Conservation (phyloP, 2,888 invertebrate species). For the Eupeodes luniger region DNA sequence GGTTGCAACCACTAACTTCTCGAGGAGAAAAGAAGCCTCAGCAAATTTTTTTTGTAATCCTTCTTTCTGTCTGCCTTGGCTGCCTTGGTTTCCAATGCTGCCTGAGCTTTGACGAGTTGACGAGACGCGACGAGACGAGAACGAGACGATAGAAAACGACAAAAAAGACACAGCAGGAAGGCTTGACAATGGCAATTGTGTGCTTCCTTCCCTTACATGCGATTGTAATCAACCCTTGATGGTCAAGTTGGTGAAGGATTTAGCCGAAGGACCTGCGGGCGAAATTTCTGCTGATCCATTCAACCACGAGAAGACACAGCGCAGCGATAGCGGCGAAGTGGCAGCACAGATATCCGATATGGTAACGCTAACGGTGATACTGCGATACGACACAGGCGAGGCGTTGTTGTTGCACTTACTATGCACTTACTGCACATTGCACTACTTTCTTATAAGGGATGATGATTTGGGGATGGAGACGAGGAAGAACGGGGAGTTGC, state of each 20-base stretch:
- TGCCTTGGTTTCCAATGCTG: too few relatives aligned
- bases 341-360: slow-evolving; percentile 49
- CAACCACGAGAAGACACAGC: slow-evolving; percentile 36
- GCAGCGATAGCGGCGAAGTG: slow-evolving; percentile 32
- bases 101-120: background rate
- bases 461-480: background rate
- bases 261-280: slow-evolving; percentile 36
- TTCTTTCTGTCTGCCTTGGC: slow-evolving; percentile 12
- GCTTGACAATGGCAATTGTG: slow-evolving; percentile 67
- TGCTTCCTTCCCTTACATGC: slow-evolving; percentile 53
- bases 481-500: too few relatives aligned
- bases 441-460: slow-evolving; percentile 51
- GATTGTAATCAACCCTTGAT: slow-evolving; percentile 44
- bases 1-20: slow-evolving; percentile 59
- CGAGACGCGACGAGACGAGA: background rate
- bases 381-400: slow-evolving; percentile 21
- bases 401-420: slow-evolving; percentile 33
- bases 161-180: slow-evolving; percentile 20
- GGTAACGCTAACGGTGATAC: slow-evolving; percentile 25
- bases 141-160: slow-evolving; percentile 23
- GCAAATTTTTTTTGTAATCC: slow-evolving; percentile 57
- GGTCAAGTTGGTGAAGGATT: slow-evolving; percentile 61
- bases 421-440: slow-evolving; percentile 25
- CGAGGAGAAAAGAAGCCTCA: slow-evolving; percentile 63
- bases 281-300: slow-evolving; percentile 49